Evolutionary conservation across 2,888 invertebrate species (phyloP), one percentile per base, ranked within the genome.

Genomic region (Amiota minor): DNA sequence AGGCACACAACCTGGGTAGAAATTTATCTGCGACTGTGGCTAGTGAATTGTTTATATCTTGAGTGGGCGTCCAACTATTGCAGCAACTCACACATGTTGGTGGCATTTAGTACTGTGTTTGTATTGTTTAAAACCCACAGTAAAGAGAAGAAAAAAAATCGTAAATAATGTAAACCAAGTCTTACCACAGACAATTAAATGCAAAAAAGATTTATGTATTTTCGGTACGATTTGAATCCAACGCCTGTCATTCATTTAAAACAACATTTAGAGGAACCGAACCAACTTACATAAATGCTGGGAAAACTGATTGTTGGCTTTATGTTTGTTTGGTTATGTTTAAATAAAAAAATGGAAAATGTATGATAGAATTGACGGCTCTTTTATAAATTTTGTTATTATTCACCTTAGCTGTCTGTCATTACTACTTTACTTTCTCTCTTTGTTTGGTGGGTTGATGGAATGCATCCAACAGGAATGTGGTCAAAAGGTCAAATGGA

Each of bases 161-260:
- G 2, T 65, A 16, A 65, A 65, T 65, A 65, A 65, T 65, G 46
- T 49, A 65, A 47, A 65, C 46, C 47, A 64, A 46, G 4, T 45
- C 35, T 35, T 35, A 8, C 35, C 2, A 35, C 35, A 35, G 35
- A 35, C 35, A 35, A 35, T 35, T 35, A 35, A 35, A 35, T 35
- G 35, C 35, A 35, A 35, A 35, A 47, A 65, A 65, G 65, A 65
- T 65, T 65, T 65, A 65, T 65, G 65, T 10, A 35, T 18, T 16
- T 49, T 65, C 11, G 35, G 35, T 65, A 18, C 65, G 65, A 47
- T 65, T 65, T 9, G 20, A 47, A 16, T 65, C 18, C 47, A 65
- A 65, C 65, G 47, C 46, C 65, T 16, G 65, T 18, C 47, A 18
- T 16, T 65, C 16, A 65, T 18, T 18, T 47, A 18, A 14, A 18